Evolutionary conservation across 2,797 vertebrate genomes (phyloP).

Genomic region (Buceros bicornis): DNA sequence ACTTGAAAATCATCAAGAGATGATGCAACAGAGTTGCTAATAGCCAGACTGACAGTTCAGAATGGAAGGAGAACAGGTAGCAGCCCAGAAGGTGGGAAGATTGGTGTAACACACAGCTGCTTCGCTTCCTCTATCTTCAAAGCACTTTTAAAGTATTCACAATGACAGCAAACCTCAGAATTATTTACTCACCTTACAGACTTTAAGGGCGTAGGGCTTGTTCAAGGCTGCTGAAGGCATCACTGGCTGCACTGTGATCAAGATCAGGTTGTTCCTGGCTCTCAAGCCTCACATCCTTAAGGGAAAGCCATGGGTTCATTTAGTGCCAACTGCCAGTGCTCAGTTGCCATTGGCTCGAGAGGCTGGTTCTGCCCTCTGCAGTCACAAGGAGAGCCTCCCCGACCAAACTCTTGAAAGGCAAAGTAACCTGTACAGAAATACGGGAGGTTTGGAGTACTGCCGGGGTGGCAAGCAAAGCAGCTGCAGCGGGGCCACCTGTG

Average conservation of each 20-base stretch:
- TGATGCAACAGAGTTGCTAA: neutral
- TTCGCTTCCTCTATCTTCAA: conserved; percentile 1
- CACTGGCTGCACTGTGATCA: neutral
- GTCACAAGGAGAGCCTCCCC: neutral
- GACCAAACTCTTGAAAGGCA: neutral
- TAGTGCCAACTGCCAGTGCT: fast-evolving
- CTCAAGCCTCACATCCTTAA: neutral
- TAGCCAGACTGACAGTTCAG: neutral
- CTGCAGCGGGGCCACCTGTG: neutral
- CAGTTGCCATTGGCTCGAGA: neutral
- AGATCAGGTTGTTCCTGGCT: neutral
- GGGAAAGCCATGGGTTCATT: neutral
- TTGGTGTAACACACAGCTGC: neutral
- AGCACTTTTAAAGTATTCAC: neutral
- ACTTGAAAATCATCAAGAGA: neutral
- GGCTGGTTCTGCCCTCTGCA: neutral
- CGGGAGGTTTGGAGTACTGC: neutral
- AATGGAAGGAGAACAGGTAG: neutral
- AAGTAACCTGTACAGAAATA: neutral
- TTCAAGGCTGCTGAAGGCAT: neutral
- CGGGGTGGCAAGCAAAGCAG: fast-evolving
- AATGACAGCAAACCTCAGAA: neutral
- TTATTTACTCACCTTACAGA: neutral
- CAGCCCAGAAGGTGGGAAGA: neutral
- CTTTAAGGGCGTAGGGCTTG: neutral